phyloP scores from a whole-genome alignment of 2,888 invertebrate genomes.

The Prenolepis imparis region DNA sequence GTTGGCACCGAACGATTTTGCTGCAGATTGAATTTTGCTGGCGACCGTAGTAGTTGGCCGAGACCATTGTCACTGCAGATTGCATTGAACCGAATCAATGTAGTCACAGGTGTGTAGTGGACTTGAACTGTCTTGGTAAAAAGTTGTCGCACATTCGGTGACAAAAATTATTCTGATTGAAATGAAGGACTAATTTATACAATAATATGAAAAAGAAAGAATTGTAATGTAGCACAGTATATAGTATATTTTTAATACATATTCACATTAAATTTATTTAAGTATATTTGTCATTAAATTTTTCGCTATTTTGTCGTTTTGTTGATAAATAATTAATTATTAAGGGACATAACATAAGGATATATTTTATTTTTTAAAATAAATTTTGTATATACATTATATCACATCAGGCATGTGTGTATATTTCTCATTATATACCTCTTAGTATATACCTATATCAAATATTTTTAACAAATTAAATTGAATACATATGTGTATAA shows the following conservation, averaged over 20 bases:
- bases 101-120: conserved; percentile 33
- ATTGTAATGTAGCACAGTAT: background rate
- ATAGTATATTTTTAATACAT: background rate
- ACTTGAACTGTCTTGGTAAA: conserved; percentile 18
- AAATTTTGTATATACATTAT: too few relatives aligned
- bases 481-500: background rate
- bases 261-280: background rate
- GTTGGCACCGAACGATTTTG: conserved; percentile 66
- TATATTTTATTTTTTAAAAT: background rate
- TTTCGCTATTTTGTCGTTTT: background rate
- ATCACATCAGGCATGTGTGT: too few relatives aligned
- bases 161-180: conserved; percentile 9
- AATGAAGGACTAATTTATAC: background rate
- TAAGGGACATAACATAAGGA: background rate
- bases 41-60: conserved; percentile 31
- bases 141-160: conserved; percentile 5
- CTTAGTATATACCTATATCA: background rate
- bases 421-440: too few relatives aligned
- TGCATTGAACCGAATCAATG: conserved; percentile 58
- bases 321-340: background rate
- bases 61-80: conserved; percentile 63
- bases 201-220: conserved; percentile 3
- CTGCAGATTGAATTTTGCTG: conserved; percentile 69
- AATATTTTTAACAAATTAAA: background rate
- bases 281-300: background rate